These are phyloP conservation scores for Trachymyrmex septentrionalis DNA, from an alignment of 1,140 invertebrate species.

Conservation along the genomic window DNA sequence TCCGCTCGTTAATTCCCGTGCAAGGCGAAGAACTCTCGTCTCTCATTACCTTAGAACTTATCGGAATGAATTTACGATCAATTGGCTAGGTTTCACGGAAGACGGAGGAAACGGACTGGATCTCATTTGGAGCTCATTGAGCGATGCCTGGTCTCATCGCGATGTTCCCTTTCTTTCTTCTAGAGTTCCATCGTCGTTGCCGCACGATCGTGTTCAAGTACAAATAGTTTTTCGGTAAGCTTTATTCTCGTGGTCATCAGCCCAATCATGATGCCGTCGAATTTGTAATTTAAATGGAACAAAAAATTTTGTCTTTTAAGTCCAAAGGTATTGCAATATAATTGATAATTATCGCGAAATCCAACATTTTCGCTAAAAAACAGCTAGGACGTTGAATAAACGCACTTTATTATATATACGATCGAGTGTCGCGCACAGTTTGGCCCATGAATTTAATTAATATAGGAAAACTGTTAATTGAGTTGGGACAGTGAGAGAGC, in stretches of 20 bases:
- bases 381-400: not conserved
- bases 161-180: constrained; percentile 19
- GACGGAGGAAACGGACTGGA: constrained; percentile 66
- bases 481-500: constrained; percentile 45
- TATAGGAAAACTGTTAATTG: constrained; percentile 72
- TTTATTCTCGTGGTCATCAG: constrained; percentile 35
- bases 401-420: not conserved
- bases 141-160: constrained; percentile 57
- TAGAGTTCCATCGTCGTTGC: constrained; percentile 31
- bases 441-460: constrained; percentile 63
- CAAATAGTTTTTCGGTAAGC: constrained; percentile 52
- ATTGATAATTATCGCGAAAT: not conserved
- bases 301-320: constrained; percentile 9
- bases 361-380: not conserved
- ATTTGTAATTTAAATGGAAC: not conserved
- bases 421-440: constrained; percentile 1
- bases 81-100: constrained; percentile 66
- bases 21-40: constrained; percentile 31
- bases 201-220: constrained; percentile 50
- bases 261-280: not conserved
- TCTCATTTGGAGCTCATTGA: constrained; percentile 71
- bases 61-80: constrained; percentile 72
- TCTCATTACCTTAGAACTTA: constrained; percentile 61
- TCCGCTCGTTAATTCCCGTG: not conserved
- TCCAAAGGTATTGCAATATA: not conserved